A percentile compares a stretch with the other conserved stretches of the same genome.
These are phyloP conservation scores for Philypnodon macrostomus DNA, from an alignment of 2,797 vertebrate genomes.

Conservation along the genomic window DNA sequence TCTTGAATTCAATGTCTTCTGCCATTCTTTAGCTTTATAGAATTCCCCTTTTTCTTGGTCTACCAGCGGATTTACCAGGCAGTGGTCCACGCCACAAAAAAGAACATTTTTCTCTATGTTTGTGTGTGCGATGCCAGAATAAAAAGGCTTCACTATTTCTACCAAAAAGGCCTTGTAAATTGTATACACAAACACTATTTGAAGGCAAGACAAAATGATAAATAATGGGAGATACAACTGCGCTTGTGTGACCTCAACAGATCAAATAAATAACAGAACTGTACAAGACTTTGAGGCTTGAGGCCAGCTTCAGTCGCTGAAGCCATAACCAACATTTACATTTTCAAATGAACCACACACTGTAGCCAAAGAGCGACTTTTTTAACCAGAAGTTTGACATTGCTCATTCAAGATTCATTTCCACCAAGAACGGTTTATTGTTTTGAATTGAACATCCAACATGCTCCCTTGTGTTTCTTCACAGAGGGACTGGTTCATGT, in stretches of 20 bases:
- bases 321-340: slow-evolving; percentile 52
- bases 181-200: slow-evolving; percentile 33
- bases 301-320: slow-evolving; percentile 30
- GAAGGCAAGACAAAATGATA: neutral
- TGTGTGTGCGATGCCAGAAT: slow-evolving; percentile 32
- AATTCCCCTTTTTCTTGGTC: slow-evolving; percentile 16
- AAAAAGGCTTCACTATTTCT: slow-evolving; percentile 25
- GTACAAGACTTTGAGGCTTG: slow-evolving; percentile 39
- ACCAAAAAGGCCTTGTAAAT: slow-evolving; percentile 20
- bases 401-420: slow-evolving; percentile 26
- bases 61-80: slow-evolving; percentile 29
- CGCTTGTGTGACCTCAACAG: slow-evolving; percentile 39
- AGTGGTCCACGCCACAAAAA: slow-evolving; percentile 29
- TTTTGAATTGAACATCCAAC: slow-evolving; percentile 16
- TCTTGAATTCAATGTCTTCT: neutral
- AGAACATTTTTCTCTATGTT: slow-evolving; percentile 3
- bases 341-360: slow-evolving; percentile 50
- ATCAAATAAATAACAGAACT: slow-evolving; percentile 54
- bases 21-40: slow-evolving; percentile 5
- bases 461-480: slow-evolving; percentile 19
- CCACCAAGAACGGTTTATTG: slow-evolving; percentile 28
- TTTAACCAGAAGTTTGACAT: slow-evolving; percentile 28
- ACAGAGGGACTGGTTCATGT: neutral
- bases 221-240: slow-evolving; percentile 9
- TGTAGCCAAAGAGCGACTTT: slow-evolving; percentile 35